A percentile compares a stretch with the other conserved stretches of the same genome.
These are phyloP conservation scores for Ochropleura plecta DNA, from an alignment of 2,888 invertebrate genomes.

Conservation along the genomic window DNA sequence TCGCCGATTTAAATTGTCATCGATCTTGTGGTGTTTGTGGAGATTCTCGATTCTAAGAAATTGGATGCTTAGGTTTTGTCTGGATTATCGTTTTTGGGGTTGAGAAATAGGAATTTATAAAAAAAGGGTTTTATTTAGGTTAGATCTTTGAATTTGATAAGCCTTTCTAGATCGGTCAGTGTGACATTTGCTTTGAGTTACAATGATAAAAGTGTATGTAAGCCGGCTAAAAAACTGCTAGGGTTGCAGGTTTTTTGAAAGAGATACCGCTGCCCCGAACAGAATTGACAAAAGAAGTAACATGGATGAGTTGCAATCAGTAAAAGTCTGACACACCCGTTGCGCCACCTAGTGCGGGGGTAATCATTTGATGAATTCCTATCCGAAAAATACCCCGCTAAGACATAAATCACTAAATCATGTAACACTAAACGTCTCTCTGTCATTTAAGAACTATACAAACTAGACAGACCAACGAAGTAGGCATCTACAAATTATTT, in stretches of 20 bases:
- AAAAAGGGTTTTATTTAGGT: slow-evolving; percentile 6
- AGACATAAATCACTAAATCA: background rate
- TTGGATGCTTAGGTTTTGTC: slow-evolving; percentile 41
- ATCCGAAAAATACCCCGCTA: background rate
- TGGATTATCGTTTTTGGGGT: slow-evolving; percentile 43
- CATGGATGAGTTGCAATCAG: no score
- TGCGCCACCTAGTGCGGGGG: no score
- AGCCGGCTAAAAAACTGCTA: background rate
- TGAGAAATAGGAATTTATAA: slow-evolving; percentile 8
- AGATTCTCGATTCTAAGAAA: slow-evolving; percentile 31
- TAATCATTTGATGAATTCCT: no score
- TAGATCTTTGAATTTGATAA: background rate
- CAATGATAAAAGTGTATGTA: background rate
- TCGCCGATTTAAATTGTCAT: slow-evolving; percentile 60
- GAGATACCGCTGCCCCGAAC: no score
- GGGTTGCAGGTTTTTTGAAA: no score
- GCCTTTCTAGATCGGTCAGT: background rate
- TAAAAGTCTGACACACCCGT: no score
- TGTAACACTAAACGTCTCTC: background rate
- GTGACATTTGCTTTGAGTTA: background rate
- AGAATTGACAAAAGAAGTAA: no score
- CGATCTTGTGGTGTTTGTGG: slow-evolving; percentile 59
- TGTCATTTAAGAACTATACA: background rate
- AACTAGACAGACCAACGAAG: no score
- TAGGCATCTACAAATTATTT: no score